phyloP scores from a whole-genome alignment of 2,113 vertebrate genomes.

The Cinclus cinclus region DNA sequence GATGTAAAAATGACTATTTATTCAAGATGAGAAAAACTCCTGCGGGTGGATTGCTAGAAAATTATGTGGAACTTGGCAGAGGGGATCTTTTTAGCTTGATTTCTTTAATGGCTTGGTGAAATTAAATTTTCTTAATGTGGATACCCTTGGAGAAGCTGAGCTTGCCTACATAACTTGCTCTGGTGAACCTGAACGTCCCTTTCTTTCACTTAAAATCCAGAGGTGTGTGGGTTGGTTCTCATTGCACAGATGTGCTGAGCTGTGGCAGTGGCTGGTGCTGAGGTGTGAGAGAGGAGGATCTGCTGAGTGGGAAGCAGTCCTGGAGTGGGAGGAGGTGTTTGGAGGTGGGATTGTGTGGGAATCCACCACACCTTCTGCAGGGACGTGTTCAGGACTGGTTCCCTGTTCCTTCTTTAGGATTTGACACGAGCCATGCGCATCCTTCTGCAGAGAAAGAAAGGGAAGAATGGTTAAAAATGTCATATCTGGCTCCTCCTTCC shows the following conservation, averaged over 20 bases:
- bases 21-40: neutral
- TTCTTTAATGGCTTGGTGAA: neutral
- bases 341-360: neutral
- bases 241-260: neutral
- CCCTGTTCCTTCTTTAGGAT: neutral
- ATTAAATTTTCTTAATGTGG: neutral
- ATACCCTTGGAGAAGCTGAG: neutral
- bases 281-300: neutral
- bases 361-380: neutral
- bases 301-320: neutral
- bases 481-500: neutral
- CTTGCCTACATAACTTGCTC: neutral
- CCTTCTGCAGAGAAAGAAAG: neutral
- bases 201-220: neutral
- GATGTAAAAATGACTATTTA: neutral
- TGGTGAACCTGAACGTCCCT: neutral
- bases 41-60: neutral
- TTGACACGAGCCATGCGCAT: neutral
- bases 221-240: neutral
- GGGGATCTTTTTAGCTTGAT: neutral
- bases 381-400: neutral
- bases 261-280: neutral
- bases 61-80: neutral
- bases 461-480: neutral
- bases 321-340: neutral